Evolutionary conservation across 2,888 invertebrate genomes (phyloP), one percentile per base, ranked within the genome.

Genomic region (Limnephilus lunatus): DNA sequence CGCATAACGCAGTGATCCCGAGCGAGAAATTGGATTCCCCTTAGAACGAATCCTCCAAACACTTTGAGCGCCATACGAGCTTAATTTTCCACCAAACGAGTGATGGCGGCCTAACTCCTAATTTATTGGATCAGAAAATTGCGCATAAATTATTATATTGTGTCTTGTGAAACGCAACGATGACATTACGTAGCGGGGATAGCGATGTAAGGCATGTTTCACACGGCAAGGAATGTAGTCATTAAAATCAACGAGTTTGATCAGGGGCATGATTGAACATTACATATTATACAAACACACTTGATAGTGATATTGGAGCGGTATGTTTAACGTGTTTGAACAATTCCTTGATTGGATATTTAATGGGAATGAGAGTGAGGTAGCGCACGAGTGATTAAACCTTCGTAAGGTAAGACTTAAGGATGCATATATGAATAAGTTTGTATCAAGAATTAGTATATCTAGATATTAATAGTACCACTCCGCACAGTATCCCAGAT

Each of bases 11-110:
- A 53, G 68, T 31, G 88, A 68, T 68, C 88, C 88, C 31, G 68
- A 68, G 88, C 88, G 68, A 19, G 31, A 88, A 88, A 88, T 88
- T 88, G 88, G 88, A 88, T 88, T 88, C 68, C 88, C 2, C 88
- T 14, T 32, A 80, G n/a, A 19, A 25, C 88, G 68, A 68, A 80
- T 68, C 15, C 31, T 88, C 53, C 31, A 32, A 19, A 88, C 88
- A 32, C 53, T 88, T 88, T 88, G 68, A 19, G 53, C 88, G 35
- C 68, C 32, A 68, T 19, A n/a, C 31, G 12, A 31, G 11, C 30
- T 53, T 68, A 68, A 68, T 68, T 25, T 30, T 14, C 88, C 53
- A 68, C 85, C 25, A 68, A 32, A 88, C 88, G 88, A 53, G 19
- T 32, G 88, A 88, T 88, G 68, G 88, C 68, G 68, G 88, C 88